Base-by-base conservation (phyloP, 37 sponge, comb jelly and placozoan species). In the Aplysina aerophoba region DNA sequence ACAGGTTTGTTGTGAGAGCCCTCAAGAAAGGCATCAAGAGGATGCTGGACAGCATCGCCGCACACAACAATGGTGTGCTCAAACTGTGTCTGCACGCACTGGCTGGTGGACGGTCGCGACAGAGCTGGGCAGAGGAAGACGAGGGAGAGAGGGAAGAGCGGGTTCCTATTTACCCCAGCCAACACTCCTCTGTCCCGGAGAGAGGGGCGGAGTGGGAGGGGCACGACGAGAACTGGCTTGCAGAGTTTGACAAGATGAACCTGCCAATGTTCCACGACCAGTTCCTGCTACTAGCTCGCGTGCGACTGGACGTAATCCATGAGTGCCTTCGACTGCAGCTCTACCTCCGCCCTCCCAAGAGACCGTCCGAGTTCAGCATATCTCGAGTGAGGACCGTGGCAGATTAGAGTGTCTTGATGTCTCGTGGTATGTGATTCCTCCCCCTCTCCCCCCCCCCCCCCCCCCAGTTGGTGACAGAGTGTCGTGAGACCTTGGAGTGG, bases 241-340 rank as follows among this genome's bases (percentile, higher is more conserved):
- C 72, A 0, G 94, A 91, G 86, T 94, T 94, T 39, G 67, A 82
- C 34, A 17, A 53, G 6, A 90, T 94, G 89, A 80, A 84, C 38
- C 84, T 94, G 39, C 94, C 94, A 8, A 54, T 63, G 28, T 94
- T 94, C 55, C 19, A 55, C 21, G 22, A 24, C 65, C 91, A 90
- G 87, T 93, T 88, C 44, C 50, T 96, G 15, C 89, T 59, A 60
- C 55, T 96, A 53, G 64, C 89, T 25, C 84, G 89, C 16, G 91
- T 93, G 21, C 94, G 89, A 16, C 63, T 96, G 84, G 96, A 96
- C 28, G 91, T 96, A 44, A 93, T 93, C 85, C 94, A 93, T n/a
- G 94, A 93, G 85, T 93, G 92, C 36, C 77, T 96, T 53, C 89
- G 87, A 35, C 80, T 88, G 15, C 84, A 88, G 85, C 66, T 79